Evolutionary conservation across 2,888 invertebrate species (phyloP).

Genomic region (Agonopterix alstromeriana): DNA sequence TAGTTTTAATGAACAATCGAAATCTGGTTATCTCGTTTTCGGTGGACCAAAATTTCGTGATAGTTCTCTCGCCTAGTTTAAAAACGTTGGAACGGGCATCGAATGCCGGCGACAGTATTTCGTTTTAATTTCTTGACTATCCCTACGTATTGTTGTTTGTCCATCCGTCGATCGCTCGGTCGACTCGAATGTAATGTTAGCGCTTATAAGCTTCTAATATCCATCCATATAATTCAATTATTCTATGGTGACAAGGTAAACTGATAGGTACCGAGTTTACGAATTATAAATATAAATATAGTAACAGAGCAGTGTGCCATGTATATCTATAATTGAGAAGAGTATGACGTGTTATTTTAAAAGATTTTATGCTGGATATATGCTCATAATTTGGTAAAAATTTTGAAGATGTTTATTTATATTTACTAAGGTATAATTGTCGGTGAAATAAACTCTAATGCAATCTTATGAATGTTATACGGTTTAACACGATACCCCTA

Average conservation of each 20-base stretch:
- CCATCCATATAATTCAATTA: slow-evolving; percentile 76
- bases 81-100: slow-evolving; percentile 38
- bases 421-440: slow-evolving; percentile 58
- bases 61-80: slow-evolving; percentile 41
- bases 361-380: slow-evolving; percentile 72
- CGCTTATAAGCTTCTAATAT: slow-evolving; percentile 72
- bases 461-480: slow-evolving; percentile 54
- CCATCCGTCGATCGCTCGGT: slow-evolving; percentile 43
- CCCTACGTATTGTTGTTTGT: slow-evolving; percentile 22
- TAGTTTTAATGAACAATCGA: slow-evolving; percentile 43
- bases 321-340: slow-evolving; percentile 65
- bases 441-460: slow-evolving; percentile 41
- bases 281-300: slow-evolving; percentile 49
- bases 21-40: slow-evolving; percentile 44
- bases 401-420: slow-evolving; percentile 74
- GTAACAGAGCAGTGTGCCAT: slow-evolving; percentile 72
- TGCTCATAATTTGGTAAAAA: slow-evolving; percentile 73
- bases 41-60: slow-evolving; percentile 62
- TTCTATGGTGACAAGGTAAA: slow-evolving; percentile 74
- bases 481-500: slow-evolving; percentile 22
- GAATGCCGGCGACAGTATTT: slow-evolving; percentile 46
- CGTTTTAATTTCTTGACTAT: slow-evolving; percentile 18
- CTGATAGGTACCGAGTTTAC: slow-evolving; percentile 62
- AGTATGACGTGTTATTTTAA: slow-evolving; percentile 65
- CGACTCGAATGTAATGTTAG: slow-evolving; percentile 39